Conservation (phyloP, 1,140 invertebrate genomes). For the Drosophila rufa region DNA sequence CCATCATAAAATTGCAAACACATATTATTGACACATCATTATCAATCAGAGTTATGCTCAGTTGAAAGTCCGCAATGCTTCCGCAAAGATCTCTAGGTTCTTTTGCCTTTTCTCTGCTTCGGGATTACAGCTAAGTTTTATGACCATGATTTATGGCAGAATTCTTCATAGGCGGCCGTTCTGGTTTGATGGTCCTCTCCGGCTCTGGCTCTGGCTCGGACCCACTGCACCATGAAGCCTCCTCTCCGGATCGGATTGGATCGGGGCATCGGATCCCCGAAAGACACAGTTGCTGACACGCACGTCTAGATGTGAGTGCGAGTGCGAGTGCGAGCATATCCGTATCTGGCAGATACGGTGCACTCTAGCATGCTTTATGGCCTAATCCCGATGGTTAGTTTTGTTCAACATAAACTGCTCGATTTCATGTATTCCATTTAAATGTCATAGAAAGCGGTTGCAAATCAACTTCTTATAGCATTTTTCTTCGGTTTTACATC, state of each 20-base stretch:
- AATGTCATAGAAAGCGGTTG: slow-evolving; percentile 61
- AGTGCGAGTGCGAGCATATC: slow-evolving; percentile 2
- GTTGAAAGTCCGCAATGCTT: slow-evolving; percentile 54
- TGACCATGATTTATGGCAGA: slow-evolving; percentile 78
- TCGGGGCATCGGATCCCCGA: slow-evolving; percentile 25
- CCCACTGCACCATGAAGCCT: slow-evolving; percentile 70
- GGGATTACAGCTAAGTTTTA: slow-evolving; percentile 67
- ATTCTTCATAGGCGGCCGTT: slow-evolving; percentile 84
- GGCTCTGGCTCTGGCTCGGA: slow-evolving; percentile 22
- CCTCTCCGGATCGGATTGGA: slow-evolving; percentile 14
- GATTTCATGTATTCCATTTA: slow-evolving; percentile 77
- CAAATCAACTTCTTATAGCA: slow-evolving; percentile 35
- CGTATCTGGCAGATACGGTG: slow-evolving; percentile 37
- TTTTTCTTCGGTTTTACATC: slow-evolving; percentile 18
- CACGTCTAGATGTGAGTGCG: slow-evolving; percentile 42
- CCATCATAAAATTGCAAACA: slow-evolving; percentile 78
- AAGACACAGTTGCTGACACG: slow-evolving; percentile 65
- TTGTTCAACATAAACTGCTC: slow-evolving; percentile 80
- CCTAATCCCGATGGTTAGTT: slow-evolving; percentile 57
- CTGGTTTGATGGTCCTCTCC: slow-evolving; percentile 65
- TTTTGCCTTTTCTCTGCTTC: slow-evolving; percentile 7
- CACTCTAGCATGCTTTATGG: slow-evolving; percentile 63
- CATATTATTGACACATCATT: slow-evolving; percentile 83
- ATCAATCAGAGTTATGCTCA: slow-evolving; percentile 73
- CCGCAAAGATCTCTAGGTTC: slow-evolving; percentile 30